Conservation (phyloP, 2,888 invertebrate species). For the Allolobophora icterica region DNA sequence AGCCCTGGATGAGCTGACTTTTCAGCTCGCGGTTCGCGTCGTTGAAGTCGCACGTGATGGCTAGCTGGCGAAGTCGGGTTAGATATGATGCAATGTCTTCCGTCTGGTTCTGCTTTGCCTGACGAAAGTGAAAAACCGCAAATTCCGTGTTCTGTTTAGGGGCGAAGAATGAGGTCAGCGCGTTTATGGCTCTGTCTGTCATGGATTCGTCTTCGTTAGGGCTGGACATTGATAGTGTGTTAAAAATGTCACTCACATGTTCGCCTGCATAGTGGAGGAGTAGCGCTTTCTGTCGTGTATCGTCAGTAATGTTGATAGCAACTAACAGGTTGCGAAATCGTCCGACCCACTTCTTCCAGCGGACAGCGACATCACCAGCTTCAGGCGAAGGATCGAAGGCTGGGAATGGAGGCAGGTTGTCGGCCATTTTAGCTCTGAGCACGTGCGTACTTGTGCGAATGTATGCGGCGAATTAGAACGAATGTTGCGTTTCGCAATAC, state of each 20-base stretch:
- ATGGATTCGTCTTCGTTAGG: slow-evolving; percentile 22
- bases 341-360: no score
- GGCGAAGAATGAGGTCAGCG: slow-evolving; percentile 33
- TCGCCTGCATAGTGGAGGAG: no score
- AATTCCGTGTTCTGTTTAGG: slow-evolving; percentile 36
- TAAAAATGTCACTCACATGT: slow-evolving; percentile 37
- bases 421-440: not conserved
- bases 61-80: slow-evolving; percentile 18
- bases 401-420: no score
- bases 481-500: no score
- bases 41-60: slow-evolving; percentile 38
- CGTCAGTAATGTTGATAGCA: no score
- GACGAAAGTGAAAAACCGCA: slow-evolving; percentile 31
- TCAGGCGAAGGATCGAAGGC: no score
- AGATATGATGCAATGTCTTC: no score
- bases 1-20: slow-evolving; percentile 29
- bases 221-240: slow-evolving; percentile 31
- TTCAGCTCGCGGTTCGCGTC: slow-evolving; percentile 41
- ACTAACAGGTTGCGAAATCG: no score
- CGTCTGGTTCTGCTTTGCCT: slow-evolving; percentile 22
- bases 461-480: no score
- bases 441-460: no score
- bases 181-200: slow-evolving; percentile 30
- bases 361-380: no score
- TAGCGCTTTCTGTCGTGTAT: no score